Conservation (phyloP, 2,113 vertebrate genomes). For the Piliocolobus tephrosceles region DNA sequence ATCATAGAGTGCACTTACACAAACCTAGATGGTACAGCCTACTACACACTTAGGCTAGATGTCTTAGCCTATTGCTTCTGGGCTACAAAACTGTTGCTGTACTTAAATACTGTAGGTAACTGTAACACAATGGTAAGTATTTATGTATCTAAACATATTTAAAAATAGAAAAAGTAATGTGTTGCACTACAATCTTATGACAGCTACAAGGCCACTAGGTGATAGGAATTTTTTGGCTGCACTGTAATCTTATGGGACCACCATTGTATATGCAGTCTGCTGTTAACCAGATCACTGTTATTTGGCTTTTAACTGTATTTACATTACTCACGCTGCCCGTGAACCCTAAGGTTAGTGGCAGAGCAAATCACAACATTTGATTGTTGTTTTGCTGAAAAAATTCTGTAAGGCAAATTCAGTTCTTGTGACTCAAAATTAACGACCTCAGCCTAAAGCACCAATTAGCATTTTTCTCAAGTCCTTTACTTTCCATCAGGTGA, state of each 20-base stretch:
- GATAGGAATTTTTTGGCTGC: neutral
- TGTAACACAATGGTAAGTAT: neutral
- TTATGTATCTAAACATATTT: neutral
- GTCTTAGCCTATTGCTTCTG: neutral
- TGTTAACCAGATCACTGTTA: neutral
- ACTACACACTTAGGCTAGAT: neutral
- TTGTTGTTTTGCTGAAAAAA: neutral
- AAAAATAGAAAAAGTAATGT: neutral
- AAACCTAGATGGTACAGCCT: neutral
- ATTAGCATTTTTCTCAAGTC: constrained; percentile 6
- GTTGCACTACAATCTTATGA: neutral
- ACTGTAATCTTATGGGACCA: neutral
- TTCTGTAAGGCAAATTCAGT: neutral
- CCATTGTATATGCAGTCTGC: neutral
- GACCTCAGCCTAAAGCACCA: neutral
- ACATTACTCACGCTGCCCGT: neutral
- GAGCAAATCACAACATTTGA: neutral
- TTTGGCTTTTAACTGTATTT: neutral
- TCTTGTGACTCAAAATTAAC: constrained; percentile 33
- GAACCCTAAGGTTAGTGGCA: neutral
- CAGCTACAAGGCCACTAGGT: neutral
- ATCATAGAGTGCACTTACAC: neutral
- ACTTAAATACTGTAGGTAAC: neutral
- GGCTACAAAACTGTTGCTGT: neutral
- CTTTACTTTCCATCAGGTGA: constrained; percentile 35